A percentile compares a stretch with the other conserved stretches of the same genome.
These are phyloP conservation scores for Pecten maximus DNA, from an alignment of 2,888 invertebrate species.

Conservation along the genomic window DNA sequence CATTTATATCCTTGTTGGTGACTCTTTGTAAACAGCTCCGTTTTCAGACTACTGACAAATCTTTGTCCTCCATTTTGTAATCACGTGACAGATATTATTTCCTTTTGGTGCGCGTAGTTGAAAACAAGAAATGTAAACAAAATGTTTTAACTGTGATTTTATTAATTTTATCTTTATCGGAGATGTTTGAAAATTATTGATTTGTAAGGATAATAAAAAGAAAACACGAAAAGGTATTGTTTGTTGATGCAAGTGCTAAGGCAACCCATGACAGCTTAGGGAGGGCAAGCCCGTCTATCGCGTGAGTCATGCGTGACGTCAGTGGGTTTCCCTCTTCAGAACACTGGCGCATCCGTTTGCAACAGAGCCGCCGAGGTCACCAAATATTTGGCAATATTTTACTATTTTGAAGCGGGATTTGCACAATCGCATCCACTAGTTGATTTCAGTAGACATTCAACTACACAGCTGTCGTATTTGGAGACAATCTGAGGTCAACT, in stretches of 20 bases:
- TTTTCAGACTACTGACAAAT: conserved; percentile 24
- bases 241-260: conserved; percentile 40
- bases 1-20: not conserved
- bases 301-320: conserved; percentile 70
- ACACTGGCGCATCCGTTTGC: conserved; percentile 32
- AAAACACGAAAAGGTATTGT: not conserved
- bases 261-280: conserved; percentile 31
- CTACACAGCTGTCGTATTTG: not conserved
- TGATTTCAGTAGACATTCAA: conserved; percentile 37
- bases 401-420: not conserved
- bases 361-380: conserved; percentile 21
- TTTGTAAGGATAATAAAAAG: not conserved
- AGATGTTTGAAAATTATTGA: not conserved
- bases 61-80: conserved; percentile 57
- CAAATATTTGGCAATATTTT: conserved; percentile 6
- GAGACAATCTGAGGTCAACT: conserved; percentile 38
- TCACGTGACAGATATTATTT: conserved; percentile 61
- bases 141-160: not conserved
- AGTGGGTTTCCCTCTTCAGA: conserved; percentile 65
- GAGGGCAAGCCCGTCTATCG: conserved; percentile 60
- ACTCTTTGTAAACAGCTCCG: not conserved
- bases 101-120: conserved; percentile 37
- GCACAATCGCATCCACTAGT: conserved; percentile 25
- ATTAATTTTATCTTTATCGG: not conserved
- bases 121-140: conserved; percentile 38